These are phyloP conservation scores for Phoebastria nigripes DNA, from an alignment of 2,797 vertebrate species.

Conservation along the genomic window DNA sequence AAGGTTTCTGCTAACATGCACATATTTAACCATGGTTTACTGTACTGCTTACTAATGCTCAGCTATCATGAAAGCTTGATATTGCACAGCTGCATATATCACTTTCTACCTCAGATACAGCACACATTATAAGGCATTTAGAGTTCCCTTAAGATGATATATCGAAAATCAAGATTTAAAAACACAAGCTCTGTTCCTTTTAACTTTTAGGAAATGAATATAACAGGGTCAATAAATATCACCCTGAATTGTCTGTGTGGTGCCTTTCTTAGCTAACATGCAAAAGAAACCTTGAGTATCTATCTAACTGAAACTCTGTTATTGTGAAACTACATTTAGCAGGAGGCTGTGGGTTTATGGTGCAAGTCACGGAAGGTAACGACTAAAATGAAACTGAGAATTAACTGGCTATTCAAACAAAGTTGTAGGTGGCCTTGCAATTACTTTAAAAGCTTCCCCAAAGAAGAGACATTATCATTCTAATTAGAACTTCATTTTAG, in stretches of 20 bases:
- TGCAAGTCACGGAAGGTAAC: background rate
- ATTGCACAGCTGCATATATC: too few species aligned
- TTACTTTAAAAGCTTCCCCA: background rate
- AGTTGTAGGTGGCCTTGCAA: background rate
- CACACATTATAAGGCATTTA: background rate
- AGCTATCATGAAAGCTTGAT: background rate
- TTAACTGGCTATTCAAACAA: background rate
- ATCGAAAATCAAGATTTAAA: background rate
- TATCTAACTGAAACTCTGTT: background rate
- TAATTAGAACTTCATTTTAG: constrained; percentile 13
- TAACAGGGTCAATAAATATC: background rate
- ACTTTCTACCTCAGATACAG: background rate
- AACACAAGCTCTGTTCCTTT: background rate
- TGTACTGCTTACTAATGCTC: background rate
- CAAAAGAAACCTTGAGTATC: background rate
- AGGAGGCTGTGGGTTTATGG: background rate
- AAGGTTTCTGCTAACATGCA: background rate
- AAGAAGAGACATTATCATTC: background rate
- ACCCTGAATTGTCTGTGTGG: background rate
- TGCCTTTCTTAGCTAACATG: background rate
- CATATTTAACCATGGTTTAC: rapidly evolving
- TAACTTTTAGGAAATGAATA: background rate
- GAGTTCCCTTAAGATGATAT: too few species aligned
- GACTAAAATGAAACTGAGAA: background rate
- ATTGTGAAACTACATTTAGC: background rate